A percentile compares a stretch with the other conserved stretches of the same genome.
These are phyloP conservation scores for Noctilio leporinus DNA, from an alignment of 2,113 vertebrate species.

Conservation along the genomic window DNA sequence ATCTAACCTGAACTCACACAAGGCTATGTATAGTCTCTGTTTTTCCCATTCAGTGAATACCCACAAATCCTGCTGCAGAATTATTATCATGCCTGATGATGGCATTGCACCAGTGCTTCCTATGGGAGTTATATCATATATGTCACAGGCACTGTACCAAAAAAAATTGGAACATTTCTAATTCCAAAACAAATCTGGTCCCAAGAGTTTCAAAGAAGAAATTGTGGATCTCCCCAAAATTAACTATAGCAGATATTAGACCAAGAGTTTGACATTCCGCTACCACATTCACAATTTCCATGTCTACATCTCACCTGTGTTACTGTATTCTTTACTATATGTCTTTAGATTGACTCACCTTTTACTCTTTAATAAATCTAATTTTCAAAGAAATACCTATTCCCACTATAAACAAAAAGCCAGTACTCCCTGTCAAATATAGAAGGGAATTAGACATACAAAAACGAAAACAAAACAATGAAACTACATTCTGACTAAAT, in stretches of 20 bases:
- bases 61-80: neutral
- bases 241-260: neutral
- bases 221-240: neutral
- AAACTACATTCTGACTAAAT: neutral
- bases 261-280: neutral
- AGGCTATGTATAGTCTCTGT: neutral
- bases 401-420: neutral
- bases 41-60: neutral
- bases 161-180: neutral
- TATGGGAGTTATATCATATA: fast-evolving
- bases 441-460: neutral
- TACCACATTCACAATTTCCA: neutral
- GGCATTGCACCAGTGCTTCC: neutral
- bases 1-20: neutral
- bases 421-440: neutral
- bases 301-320: neutral
- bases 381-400: neutral
- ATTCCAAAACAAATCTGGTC: neutral
- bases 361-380: neutral
- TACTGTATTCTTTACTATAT: neutral
- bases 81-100: neutral
- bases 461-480: neutral
- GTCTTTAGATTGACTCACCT: neutral
- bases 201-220: neutral
- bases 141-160: neutral